phyloP scores from a whole-genome alignment of 2,113 vertebrate species.

The Tyto alba region DNA sequence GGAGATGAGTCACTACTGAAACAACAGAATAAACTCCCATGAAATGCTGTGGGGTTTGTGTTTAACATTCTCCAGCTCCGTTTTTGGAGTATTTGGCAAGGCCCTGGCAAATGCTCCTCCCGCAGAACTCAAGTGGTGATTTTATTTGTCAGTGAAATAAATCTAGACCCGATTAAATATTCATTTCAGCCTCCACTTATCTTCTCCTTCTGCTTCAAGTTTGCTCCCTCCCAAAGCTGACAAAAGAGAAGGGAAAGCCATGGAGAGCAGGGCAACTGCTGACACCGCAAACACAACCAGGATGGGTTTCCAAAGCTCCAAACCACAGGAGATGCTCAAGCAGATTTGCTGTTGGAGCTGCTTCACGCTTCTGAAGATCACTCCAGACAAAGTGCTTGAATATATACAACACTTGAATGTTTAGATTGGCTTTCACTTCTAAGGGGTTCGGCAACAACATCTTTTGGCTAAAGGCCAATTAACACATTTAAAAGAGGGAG shows the following conservation, averaged over 20 bases:
- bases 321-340: background rate
- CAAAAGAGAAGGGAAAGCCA: background rate
- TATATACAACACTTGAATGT: background rate
- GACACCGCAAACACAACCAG: background rate
- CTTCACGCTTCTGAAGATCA: background rate
- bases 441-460: background rate
- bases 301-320: background rate
- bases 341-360: background rate
- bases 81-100: background rate
- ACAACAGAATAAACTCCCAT: constrained; percentile 30
- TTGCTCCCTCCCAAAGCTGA: background rate
- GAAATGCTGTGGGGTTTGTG: background rate
- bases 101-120: background rate
- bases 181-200: background rate
- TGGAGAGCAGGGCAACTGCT: background rate
- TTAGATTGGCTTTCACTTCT: background rate
- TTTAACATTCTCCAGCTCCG: background rate
- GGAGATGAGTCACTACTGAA: constrained; percentile 46
- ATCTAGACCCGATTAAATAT: background rate
- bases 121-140: background rate
- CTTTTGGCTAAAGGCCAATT: background rate
- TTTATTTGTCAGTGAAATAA: constrained; percentile 25
- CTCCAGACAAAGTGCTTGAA: background rate
- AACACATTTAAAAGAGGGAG: background rate
- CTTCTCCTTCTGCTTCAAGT: background rate